Base-by-base conservation (phyloP, 1,140 invertebrate species). In the Hermatobates lingyangjiaoensis region DNA sequence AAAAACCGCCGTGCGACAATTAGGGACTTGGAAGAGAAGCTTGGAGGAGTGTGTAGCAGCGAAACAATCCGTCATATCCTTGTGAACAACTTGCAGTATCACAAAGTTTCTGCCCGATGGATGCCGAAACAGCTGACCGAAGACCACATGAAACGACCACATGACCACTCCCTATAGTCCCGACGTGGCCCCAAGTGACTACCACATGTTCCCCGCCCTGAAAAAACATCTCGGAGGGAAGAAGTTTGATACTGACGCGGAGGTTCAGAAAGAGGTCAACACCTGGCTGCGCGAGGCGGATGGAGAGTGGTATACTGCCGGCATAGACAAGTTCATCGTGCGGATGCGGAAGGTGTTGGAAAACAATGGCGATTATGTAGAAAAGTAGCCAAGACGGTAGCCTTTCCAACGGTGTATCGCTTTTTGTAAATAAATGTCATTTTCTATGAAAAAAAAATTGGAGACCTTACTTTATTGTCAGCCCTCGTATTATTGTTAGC, bases 161-260 rank as follows among this genome's bases (percentile, higher is more conserved):
- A n/a, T n/a, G n/a, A n/a, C n/a, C n/a, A n/a, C n/a, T n/a, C n/a
- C n/a, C n/a, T n/a, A n/a, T n/a, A n/a, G n/a, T n/a, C n/a, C n/a
- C n/a, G n/a, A n/a, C 51, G 52, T 66, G 27, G 57, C 64, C 10
- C 58, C 66, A 15, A 59, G 54, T 45, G 62, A 65, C 51, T 67
- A 60, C 44, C 55, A 61, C 45, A 40, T 67, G 27, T 67, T 66
- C 48, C 28, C 25, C 21, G 20, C 52, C 26, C 42, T 52, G 21
- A 54, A 56, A 50, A 45, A 52, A 26, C 34, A 39, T 26, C 44
- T 57, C 18, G 44, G 48, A 27, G 51, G 56, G 23, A 25, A 51
- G 27, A 34, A 28, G 1, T 54, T 51, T 28, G 27, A 52, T 5
- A 48, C 24, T 23, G 28, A 55, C 27, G 49, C 48, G 2, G 30